Base-by-base conservation (phyloP, 2,113 vertebrate genomes). In the Pluvialis apricaria region DNA sequence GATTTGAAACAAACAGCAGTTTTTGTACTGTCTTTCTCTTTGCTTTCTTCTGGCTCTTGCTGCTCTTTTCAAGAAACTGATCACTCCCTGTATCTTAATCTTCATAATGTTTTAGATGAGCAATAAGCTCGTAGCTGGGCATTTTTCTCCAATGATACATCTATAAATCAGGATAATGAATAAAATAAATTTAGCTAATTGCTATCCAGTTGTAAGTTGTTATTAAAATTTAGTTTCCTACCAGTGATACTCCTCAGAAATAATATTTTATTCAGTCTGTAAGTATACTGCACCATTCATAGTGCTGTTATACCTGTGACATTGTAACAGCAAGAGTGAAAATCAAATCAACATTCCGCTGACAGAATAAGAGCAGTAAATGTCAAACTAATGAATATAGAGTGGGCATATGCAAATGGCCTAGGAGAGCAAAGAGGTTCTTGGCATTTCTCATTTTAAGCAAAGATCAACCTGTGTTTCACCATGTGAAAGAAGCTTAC, bases 321-420 rank as follows among this genome's bases (percentile, higher is more conserved):
- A 85, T 44, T 85, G 61, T 91, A 91, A 92, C 32, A 88, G 52
- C 57, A 82, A 87, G 78, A 94, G 24, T 71, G 66, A 95, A 96
- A 92, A 92, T 81, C 68, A 91, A 94, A 69, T 96, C 61, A 92
- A 65, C 57, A 17, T 87, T 94, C 65, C 85, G 70, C 73, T 92
- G 91, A 89, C 84, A 94, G 95, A 87, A 69, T 64, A 91, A 87
- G 54, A 92, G 52, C 54, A 94, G 81, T 86, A 64, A 91, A 86
- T 86, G 80, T 96, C 89, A 92, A 95, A 85, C 31, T 91, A 94
- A 89, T 76, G 52, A 90, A 91, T 76, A 81, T 21, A 60, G 83
- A 97, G 81, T 87, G 73, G 57, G 69, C 32, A 95, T 79, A 95
- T 94, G 70, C 84, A 95, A 96, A 96, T 64, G 21, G 47, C 36